Percentiles rank a stretch among this genome's conserved stretches.
These are phyloP conservation scores for Cinclus cinclus DNA, from an alignment of 2,113 vertebrate genomes.

Conservation along the genomic window DNA sequence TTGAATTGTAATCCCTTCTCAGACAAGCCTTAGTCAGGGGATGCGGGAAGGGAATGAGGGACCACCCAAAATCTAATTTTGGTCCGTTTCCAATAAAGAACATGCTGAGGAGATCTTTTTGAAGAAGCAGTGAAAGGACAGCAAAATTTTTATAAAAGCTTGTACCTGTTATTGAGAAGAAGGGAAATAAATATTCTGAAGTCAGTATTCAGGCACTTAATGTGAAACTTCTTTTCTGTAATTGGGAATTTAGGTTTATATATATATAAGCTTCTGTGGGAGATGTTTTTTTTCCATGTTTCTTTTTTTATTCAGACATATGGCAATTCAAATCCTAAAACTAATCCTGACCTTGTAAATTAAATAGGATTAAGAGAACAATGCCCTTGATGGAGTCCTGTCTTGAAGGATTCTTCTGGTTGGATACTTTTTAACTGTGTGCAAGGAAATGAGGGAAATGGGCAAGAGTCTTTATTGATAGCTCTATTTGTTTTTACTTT, in stretches of 20 bases:
- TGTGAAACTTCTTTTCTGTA: background rate
- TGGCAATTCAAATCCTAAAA: background rate
- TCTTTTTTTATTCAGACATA: background rate
- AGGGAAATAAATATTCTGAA: background rate
- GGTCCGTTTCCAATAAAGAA: background rate
- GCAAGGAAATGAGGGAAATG: background rate
- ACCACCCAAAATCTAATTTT: background rate
- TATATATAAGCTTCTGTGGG: background rate
- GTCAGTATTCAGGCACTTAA: background rate
- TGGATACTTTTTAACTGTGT: background rate
- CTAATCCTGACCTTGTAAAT: slow-evolving; percentile 3
- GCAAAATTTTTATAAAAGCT: background rate
- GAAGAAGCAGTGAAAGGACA: background rate
- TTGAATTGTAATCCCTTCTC: background rate
- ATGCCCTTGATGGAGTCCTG: background rate
- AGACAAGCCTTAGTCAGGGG: background rate
- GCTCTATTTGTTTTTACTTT: slow-evolving; percentile 56
- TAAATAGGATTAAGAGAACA: slow-evolving; percentile 18
- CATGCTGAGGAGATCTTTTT: background rate
- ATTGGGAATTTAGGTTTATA: background rate
- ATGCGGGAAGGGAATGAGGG: background rate
- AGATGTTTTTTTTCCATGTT: background rate
- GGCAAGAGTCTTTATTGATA: background rate
- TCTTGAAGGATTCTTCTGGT: background rate
- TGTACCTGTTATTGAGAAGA: background rate